A percentile compares a stretch with the other conserved stretches of the same genome.
Conservation (phyloP, 2,113 vertebrate genomes). For the Pagrus major region DNA sequence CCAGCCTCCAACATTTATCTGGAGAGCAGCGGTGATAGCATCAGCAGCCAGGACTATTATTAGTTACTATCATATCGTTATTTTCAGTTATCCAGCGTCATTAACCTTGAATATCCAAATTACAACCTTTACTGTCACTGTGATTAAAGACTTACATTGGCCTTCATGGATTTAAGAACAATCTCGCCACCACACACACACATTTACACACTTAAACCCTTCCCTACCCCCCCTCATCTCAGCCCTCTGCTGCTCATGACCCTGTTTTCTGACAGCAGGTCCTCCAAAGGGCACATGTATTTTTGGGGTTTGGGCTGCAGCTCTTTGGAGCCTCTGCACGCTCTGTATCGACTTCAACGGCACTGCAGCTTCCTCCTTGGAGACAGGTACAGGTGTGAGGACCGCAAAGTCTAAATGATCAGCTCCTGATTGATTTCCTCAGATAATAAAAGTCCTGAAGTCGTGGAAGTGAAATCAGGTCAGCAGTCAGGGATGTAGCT, state of each 20-base stretch:
- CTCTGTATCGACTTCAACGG: not conserved
- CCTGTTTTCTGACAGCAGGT: slow-evolving; percentile 50
- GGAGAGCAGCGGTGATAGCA: not conserved
- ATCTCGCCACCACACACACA: not conserved
- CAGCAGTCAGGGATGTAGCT: not conserved
- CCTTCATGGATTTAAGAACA: not conserved
- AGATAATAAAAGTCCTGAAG: not conserved
- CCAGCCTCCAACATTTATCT: not conserved
- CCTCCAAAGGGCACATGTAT: slow-evolving; percentile 78
- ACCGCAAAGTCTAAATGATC: not conserved
- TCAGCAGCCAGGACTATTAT: not conserved
- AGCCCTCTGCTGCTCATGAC: slow-evolving; percentile 14
- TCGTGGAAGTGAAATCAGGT: not conserved
- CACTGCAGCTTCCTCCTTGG: not conserved
- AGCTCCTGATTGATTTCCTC: not conserved
- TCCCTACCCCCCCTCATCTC: not conserved
- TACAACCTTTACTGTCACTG: not conserved
- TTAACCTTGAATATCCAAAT: not conserved
- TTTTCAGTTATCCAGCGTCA: not conserved
- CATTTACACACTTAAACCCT: not conserved
- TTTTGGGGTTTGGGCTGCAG: slow-evolving; percentile 65
- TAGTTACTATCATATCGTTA: not conserved
- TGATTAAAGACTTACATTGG: not conserved
- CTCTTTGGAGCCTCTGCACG: slow-evolving; percentile 21
- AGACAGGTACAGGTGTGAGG: no score